Conservation (phyloP, 1,140 invertebrate genomes). For the Phymastichus coffea region DNA sequence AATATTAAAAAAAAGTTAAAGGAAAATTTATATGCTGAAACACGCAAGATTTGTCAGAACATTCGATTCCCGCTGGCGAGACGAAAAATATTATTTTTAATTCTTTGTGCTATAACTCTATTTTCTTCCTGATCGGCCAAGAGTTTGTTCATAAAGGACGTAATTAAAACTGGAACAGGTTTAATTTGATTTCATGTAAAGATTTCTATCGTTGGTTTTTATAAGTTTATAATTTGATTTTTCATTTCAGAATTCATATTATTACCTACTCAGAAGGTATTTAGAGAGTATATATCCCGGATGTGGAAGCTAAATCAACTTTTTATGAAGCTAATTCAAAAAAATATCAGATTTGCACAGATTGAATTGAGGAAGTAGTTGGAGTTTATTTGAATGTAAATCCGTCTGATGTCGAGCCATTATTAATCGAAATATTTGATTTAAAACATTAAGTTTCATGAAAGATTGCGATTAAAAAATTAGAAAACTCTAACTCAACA, state of each 20-base stretch:
- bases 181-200: no score
- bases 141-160: conserved; percentile 79
- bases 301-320: conserved; percentile 79
- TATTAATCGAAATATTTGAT: conserved; percentile 92
- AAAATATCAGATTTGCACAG: conserved; percentile 83
- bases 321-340: conserved; percentile 86
- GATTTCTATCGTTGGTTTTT: no score
- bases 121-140: conserved; percentile 81
- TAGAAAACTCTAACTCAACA: no score
- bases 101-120: conserved; percentile 85
- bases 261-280: conserved; percentile 82
- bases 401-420: conserved; percentile 83
- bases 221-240: no score
- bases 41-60: conserved; percentile 79
- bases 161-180: conserved; percentile 87
- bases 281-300: conserved; percentile 79
- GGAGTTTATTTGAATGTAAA: conserved; percentile 87
- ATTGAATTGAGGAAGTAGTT: conserved; percentile 83
- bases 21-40: conserved; percentile 83
- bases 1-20: conserved; percentile 81
- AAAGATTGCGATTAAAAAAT: no score
- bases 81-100: conserved; percentile 87
- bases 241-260: conserved; percentile 82
- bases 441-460: conserved; percentile 67
- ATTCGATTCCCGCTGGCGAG: conserved; percentile 78